Percentiles rank a stretch among this genome's conserved stretches.
Conservation (phyloP, 2,888 invertebrate species). For the Heterodera filipjevi region DNA sequence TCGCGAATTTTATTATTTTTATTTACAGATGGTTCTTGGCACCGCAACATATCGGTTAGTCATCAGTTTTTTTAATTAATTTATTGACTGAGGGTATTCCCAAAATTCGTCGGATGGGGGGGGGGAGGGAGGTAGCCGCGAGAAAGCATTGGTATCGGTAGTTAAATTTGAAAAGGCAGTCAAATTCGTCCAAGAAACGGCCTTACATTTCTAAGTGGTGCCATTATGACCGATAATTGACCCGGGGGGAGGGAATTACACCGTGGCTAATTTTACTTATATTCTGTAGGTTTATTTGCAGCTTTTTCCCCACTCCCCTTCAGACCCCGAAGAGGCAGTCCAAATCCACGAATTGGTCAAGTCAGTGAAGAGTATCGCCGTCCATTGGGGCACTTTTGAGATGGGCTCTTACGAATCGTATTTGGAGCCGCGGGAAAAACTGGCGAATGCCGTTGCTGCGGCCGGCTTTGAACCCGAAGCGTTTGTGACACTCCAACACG, state of each 20-base stretch:
- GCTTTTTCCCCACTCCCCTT: not conserved
- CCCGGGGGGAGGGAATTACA: not conserved
- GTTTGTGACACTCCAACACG: constrained; percentile 52
- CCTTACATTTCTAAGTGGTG: too few relatives aligned
- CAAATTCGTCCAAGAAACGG: too few relatives aligned
- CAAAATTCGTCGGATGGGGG: too few relatives aligned
- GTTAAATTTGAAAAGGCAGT: too few relatives aligned
- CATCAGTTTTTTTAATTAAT: not conserved
- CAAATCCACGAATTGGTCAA: constrained; percentile 67
- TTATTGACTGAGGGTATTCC: too few relatives aligned
- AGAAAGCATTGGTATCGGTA: too few relatives aligned
- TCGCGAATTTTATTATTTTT: not conserved
- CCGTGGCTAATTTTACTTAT: not conserved
- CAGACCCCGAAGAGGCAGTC: constrained; percentile 68
- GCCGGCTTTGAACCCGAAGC: constrained; percentile 28
- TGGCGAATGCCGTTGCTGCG: constrained; percentile 46
- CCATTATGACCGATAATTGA: too few relatives aligned
- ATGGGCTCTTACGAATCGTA: constrained; percentile 44
- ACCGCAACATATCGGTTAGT: constrained; percentile 66
- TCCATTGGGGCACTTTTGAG: constrained; percentile 70
- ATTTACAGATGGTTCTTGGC: constrained; percentile 67
- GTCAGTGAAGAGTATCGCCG: constrained; percentile 67
- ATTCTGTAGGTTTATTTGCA: not conserved
- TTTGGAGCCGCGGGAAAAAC: constrained; percentile 50
- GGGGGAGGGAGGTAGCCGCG: too few relatives aligned